These are phyloP conservation scores for Hyppa rectilinea DNA, from an alignment of 2,888 invertebrate genomes.

Conservation along the genomic window DNA sequence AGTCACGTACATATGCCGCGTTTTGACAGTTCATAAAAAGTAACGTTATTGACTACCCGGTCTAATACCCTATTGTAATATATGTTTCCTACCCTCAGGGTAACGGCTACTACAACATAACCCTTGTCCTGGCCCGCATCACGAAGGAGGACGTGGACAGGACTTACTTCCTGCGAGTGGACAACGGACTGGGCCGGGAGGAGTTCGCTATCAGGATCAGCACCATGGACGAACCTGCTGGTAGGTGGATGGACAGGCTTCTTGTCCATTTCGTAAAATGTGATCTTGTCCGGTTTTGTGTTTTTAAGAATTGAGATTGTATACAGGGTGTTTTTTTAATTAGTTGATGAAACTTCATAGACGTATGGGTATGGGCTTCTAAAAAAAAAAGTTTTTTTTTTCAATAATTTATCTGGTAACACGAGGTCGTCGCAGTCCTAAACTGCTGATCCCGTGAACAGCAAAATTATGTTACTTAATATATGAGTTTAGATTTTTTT, in stretches of 20 bases:
- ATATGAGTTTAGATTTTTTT: no score
- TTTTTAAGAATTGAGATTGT: background rate
- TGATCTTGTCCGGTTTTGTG: background rate
- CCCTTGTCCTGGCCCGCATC: constrained; percentile 92
- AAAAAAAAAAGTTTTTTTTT: no score
- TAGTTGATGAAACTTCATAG: background rate
- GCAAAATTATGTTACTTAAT: no score
- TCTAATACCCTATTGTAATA: no score
- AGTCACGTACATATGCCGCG: no score
- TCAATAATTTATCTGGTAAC: no score
- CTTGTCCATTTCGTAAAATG: background rate
- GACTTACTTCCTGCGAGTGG: constrained; percentile 92
- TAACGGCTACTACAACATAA: constrained; percentile 92
- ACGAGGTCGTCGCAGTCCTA: no score
- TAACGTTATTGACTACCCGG: no score
- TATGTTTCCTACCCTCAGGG: constrained; percentile 85
- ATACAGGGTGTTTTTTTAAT: background rate
- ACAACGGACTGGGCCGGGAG: constrained; percentile 92
- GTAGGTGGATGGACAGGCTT: constrained; percentile 71
- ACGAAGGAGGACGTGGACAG: constrained; percentile 94
- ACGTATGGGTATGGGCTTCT: no score
- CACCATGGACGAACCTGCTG: constrained; percentile 91
- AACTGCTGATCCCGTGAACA: no score
- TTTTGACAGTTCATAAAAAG: no score
- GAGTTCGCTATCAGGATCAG: constrained; percentile 93